Conservation (phyloP, 2,888 invertebrate species). For the Shargacucullia verbasci region DNA sequence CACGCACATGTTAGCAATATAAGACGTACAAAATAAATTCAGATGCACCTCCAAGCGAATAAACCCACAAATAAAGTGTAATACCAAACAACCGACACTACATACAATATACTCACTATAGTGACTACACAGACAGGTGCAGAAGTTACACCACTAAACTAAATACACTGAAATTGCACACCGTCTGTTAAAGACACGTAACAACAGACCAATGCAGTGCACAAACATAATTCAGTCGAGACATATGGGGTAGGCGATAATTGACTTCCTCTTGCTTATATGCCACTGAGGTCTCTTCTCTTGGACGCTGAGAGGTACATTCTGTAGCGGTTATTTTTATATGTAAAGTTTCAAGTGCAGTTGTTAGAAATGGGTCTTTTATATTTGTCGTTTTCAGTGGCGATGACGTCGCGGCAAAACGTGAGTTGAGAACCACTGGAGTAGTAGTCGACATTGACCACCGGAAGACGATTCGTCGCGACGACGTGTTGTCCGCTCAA, state of each 20-base stretch:
- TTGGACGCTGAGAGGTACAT: too few species aligned
- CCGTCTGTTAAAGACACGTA: too few species aligned
- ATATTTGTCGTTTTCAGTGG: background rate
- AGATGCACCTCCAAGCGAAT: conserved; percentile 17
- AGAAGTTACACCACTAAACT: conserved; percentile 19
- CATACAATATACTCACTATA: conserved; percentile 11
- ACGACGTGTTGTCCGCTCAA: conserved; percentile 73
- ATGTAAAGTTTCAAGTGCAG: too few species aligned
- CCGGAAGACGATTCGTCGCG: conserved; percentile 78
- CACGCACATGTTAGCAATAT: too few species aligned
- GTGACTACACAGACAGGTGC: background rate
- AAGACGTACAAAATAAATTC: background rate
- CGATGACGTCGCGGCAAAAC: conserved; percentile 34
- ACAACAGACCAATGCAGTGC: too few species aligned
- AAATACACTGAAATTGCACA: too few species aligned
- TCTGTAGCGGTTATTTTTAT: too few species aligned
- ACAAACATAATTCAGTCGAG: too few species aligned
- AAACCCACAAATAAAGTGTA: conserved; percentile 22
- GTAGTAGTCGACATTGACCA: conserved; percentile 72
- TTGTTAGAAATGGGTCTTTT: too few species aligned
- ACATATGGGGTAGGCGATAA: too few species aligned
- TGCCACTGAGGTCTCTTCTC: too few species aligned
- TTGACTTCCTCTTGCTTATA: too few species aligned
- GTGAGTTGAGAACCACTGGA: conserved; percentile 49
- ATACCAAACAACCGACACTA: conserved; percentile 2